Percentiles rank a stretch among this genome's conserved stretches.
Conservation (phyloP, 2,797 vertebrate genomes). For the Kryptopterus vitreolus region DNA sequence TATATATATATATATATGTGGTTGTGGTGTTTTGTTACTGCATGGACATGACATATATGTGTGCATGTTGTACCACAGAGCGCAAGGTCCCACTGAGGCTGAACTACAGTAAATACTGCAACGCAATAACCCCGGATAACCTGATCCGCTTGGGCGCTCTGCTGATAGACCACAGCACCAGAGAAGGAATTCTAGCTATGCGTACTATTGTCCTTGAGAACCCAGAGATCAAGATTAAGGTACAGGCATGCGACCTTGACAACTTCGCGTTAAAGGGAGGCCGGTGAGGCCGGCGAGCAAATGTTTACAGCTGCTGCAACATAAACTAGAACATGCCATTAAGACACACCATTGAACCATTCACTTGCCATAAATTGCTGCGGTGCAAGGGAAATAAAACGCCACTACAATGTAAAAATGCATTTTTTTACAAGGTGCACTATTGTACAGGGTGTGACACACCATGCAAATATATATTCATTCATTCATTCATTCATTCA, state of each 20-base stretch:
- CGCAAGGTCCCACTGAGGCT: slow-evolving; percentile 77
- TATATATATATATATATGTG: background rate
- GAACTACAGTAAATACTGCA: slow-evolving; percentile 81
- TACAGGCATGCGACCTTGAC: slow-evolving; percentile 62
- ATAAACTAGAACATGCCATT: background rate
- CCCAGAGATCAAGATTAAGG: slow-evolving; percentile 87
- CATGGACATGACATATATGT: background rate
- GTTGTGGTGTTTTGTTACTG: background rate
- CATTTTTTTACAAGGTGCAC: background rate
- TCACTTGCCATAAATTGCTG: background rate
- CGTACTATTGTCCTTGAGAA: slow-evolving; percentile 85
- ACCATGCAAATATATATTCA: no score
- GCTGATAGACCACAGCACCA: slow-evolving; percentile 70
- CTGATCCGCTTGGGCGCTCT: slow-evolving; percentile 86
- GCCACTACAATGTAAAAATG: background rate
- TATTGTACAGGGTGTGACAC: background rate
- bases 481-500: no score
- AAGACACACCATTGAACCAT: background rate
- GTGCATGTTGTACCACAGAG: slow-evolving; percentile 67
- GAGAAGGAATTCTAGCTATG: slow-evolving; percentile 66
- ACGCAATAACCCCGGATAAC: slow-evolving; percentile 81
- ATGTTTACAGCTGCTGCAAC: background rate
- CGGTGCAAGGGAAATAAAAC: background rate
- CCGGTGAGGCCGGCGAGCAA: no score
- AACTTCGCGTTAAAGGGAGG: background rate